phyloP scores from a whole-genome alignment of 2,888 invertebrate species.

The Neoscelio sp. region DNA sequence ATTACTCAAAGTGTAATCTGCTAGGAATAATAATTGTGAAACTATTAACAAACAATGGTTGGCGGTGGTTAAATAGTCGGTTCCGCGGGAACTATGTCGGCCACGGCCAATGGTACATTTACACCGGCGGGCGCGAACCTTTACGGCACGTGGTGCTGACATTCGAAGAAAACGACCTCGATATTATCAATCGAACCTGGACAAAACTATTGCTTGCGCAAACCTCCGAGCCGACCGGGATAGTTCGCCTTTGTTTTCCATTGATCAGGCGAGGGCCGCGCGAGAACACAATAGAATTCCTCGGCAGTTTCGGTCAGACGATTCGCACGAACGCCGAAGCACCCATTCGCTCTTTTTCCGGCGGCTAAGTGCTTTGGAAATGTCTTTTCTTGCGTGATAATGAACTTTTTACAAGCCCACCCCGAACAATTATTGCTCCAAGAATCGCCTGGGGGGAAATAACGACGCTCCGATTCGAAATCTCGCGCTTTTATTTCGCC shows the following conservation, averaged over 20 bases:
- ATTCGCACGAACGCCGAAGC: constrained; percentile 30
- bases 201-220: constrained; percentile 59
- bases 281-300: constrained; percentile 60
- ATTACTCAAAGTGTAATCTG: too few relatives aligned
- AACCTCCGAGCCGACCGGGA: constrained; percentile 30
- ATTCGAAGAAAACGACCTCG: constrained; percentile 55
- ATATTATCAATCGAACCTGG: constrained; percentile 62
- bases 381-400: constrained; percentile 51
- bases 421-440: constrained; percentile 29
- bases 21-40: too few relatives aligned
- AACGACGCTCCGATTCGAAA: constrained; percentile 2
- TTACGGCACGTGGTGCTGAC: constrained; percentile 48
- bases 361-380: constrained; percentile 22
- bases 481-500: too few relatives aligned
- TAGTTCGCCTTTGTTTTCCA: constrained; percentile 62
- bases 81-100: constrained; percentile 59
- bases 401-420: constrained; percentile 39
- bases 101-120: constrained; percentile 37
- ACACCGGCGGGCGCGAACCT: constrained; percentile 20
- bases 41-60: constrained; percentile 67
- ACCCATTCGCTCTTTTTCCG: constrained; percentile 18
- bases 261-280: constrained; percentile 51
- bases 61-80: constrained; percentile 47
- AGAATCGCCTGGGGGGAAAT: not conserved
- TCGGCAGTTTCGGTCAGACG: constrained; percentile 56